Base-by-base conservation (phyloP, 2,888 invertebrate genomes). In the Nomada hirtipes region DNA sequence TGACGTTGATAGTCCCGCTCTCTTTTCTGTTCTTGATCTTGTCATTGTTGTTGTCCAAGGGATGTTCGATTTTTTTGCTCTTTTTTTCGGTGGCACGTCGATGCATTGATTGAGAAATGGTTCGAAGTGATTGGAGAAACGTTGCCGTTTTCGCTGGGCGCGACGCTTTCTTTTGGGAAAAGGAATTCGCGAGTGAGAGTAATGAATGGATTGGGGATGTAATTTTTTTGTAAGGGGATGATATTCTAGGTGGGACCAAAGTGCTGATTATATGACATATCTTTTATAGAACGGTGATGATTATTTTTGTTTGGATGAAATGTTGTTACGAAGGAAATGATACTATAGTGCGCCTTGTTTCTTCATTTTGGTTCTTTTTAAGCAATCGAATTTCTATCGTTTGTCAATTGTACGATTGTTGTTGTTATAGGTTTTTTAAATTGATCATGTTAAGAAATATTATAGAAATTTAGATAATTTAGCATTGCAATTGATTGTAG, bases 1-100 rank as follows among this genome's bases (percentile, higher is more conserved):
- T 65, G 57, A 67, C 79, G 82, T 80, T 82, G 84, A 87, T 82
- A 82, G 79, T 83, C 73, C 69, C 70, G 76, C 76, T 80, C 68
- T 81, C 84, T 77, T 83, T 82, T 77, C 81, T 73, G 76, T 68
- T 61, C 61, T 72, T 55, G 61, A 44, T 53, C 57, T 64, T 67
- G 61, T 57, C 64, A 42, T 23, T n/a, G 52, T 44, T 63, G 63
- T 53, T 59, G 26, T 4, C 23, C 74, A 61, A 57, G 42, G 55
- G 20, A 42, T 47, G 55, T n/a, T 18, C 47, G 47, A 36, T 36
- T 47, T 47, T 47, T 13, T 47, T 47, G 13, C 13, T 11, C 13
- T 13, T 47, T 13, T 70, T 55, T 55, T 47, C 2, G 20, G 69
- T 73, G 78, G 59, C 20, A 42, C 47, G 59, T 23, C 72, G 57